A percentile compares a stretch with the other conserved stretches of the same genome.
These are phyloP conservation scores for Sebastes iracundus DNA, from an alignment of 2,797 vertebrate species.

Conservation along the genomic window DNA sequence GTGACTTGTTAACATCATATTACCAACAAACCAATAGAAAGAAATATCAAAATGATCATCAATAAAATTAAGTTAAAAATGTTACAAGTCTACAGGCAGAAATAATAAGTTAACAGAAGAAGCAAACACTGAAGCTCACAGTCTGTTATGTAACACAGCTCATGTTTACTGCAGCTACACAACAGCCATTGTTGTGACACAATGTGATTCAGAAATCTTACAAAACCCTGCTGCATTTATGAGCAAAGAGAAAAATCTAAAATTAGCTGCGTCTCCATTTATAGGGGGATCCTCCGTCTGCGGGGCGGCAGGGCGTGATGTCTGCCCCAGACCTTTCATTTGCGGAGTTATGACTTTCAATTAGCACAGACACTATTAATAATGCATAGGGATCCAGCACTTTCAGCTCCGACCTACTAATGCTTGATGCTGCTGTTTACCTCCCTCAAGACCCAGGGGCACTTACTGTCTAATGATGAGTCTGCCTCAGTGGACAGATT, in stretches of 20 bases:
- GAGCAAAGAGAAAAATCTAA: conserved; percentile 23
- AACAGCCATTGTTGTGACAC: background rate
- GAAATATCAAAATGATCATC: background rate
- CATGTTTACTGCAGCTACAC: background rate
- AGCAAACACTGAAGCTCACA: background rate
- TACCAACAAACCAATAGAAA: background rate
- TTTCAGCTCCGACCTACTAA: conserved; percentile 62
- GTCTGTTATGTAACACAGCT: background rate
- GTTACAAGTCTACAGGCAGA: background rate
- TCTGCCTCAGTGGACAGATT: conserved; percentile 52
- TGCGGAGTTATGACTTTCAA: conserved; percentile 75
- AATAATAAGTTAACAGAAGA: background rate
- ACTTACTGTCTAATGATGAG: conserved; percentile 57
- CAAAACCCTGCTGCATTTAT: background rate
- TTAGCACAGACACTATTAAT: conserved; percentile 75
- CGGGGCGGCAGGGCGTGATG: conserved; percentile 20
- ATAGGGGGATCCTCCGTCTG: conserved; percentile 13
- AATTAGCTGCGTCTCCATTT: conserved; percentile 33
- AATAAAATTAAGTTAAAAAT: background rate
- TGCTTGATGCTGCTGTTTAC: conserved; percentile 63
- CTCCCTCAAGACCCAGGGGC: conserved; percentile 48
- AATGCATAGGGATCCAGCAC: conserved; percentile 67
- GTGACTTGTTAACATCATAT: background rate
- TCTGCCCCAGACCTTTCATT: conserved; percentile 71
- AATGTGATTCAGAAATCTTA: background rate